Evolutionary conservation across 2,888 invertebrate genomes (phyloP).

Genomic region (Diachrysia chrysitis): DNA sequence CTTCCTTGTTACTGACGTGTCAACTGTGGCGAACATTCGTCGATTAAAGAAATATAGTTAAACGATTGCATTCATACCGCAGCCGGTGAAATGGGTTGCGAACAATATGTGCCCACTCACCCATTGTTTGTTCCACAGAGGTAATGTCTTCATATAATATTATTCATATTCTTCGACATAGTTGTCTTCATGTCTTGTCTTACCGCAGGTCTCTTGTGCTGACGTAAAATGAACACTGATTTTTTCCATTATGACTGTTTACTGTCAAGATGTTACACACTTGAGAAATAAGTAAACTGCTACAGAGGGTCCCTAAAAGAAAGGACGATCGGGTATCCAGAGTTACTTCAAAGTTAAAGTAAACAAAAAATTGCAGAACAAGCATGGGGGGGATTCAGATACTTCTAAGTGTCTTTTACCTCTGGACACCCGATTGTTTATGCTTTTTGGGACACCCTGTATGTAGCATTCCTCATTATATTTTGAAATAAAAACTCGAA

Average conservation of each 20-base stretch:
- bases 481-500: too few relatives aligned
- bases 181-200: not conserved
- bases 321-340: too few relatives aligned
- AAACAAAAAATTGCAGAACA: too few relatives aligned
- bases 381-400: too few relatives aligned
- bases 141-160: slow-evolving; percentile 1
- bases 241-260: not conserved
- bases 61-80: slow-evolving; percentile 25
- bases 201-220: not conserved
- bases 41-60: slow-evolving; percentile 22
- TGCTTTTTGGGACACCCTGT: too few relatives aligned
- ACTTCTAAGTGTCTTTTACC: too few relatives aligned
- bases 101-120: slow-evolving; percentile 11
- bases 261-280: not conserved
- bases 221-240: not conserved
- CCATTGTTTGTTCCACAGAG: not conserved
- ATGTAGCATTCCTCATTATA: too few relatives aligned
- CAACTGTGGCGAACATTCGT: slow-evolving; percentile 4
- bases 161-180: not conserved
- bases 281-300: too few relatives aligned
- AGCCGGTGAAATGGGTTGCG: not conserved
- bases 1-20: not conserved
- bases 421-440: too few relatives aligned
- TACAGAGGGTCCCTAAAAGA: too few relatives aligned
- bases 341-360: too few relatives aligned